Conservation (phyloP, 2,888 invertebrate species). For the Nomada hirtipes region DNA sequence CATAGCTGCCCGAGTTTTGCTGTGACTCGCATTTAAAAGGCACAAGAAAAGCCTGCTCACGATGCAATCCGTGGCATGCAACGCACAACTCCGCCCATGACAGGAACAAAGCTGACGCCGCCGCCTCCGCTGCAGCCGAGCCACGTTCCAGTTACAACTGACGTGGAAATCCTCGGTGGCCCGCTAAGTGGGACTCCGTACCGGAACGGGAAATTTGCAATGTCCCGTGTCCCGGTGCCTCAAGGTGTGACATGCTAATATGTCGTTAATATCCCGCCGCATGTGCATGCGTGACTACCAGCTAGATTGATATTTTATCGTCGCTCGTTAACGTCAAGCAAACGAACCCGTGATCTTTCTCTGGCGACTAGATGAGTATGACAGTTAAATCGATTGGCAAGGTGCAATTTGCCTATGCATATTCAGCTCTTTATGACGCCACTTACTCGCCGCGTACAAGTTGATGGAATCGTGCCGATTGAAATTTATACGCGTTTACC, state of each 20-base stretch:
- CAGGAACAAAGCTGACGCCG: conserved; percentile 35
- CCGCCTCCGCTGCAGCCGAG: conserved; percentile 2
- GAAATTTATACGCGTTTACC: background rate
- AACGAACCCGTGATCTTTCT: conserved; percentile 30
- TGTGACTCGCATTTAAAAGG: background rate
- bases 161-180: conserved; percentile 73
- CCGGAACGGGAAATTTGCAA: conserved; percentile 75
- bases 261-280: conserved; percentile 43
- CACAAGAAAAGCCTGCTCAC: background rate
- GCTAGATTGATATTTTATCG: conserved; percentile 52
- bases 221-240: conserved; percentile 61
- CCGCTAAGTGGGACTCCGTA: conserved; percentile 69
- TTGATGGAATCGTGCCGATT: background rate
- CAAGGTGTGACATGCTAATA: conserved; percentile 48
- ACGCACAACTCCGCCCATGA: conserved; percentile 28
- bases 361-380: background rate
- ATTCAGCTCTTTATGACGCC: conserved; percentile 18
- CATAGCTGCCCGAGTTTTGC: no score
- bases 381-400: conserved; percentile 27
- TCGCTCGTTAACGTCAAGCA: conserved; percentile 39
- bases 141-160: conserved; percentile 52
- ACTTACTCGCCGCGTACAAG: background rate
- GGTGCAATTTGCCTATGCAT: conserved; percentile 28
- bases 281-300: conserved; percentile 19
- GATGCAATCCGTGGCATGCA: conserved; percentile 26